Evolutionary conservation across 2,888 invertebrate genomes (phyloP).

Genomic region (Cantharis flavilabris): DNA sequence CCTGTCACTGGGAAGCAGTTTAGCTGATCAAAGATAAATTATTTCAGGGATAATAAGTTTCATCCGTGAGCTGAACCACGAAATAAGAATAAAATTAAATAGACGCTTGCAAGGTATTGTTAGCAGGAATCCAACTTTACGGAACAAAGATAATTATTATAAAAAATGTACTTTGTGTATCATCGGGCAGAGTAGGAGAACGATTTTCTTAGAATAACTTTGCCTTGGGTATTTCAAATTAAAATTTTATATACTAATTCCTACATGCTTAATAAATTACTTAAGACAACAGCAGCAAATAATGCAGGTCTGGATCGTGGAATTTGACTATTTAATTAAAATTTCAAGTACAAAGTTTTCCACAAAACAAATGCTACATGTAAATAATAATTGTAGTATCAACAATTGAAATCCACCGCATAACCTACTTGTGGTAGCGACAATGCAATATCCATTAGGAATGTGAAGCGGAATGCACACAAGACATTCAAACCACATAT

Average conservation of each 20-base stretch:
- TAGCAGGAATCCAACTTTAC: too few species aligned
- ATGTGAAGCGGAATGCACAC: constrained; percentile 30
- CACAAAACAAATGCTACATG: neutral
- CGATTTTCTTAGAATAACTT: neutral
- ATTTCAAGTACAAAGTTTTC: neutral
- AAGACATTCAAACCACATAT: constrained; percentile 29
- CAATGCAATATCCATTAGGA: constrained; percentile 30
- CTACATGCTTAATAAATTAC: neutral
- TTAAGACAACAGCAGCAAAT: neutral
- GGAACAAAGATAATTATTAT: too few species aligned
- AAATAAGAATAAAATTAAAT: neutral
- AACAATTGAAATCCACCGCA: neutral
- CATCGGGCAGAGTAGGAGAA: too few species aligned
- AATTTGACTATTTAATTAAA: neutral
- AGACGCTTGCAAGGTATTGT: too few species aligned
- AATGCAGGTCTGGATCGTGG: neutral
- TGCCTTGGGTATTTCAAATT: neutral
- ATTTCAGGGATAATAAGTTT: neutral
- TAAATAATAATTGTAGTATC: neutral
- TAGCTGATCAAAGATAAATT: neutral
- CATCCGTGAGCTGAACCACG: neutral
- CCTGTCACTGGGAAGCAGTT: too few species aligned
- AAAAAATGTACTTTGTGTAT: too few species aligned
- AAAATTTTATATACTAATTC: neutral
- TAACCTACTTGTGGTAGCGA: constrained; percentile 13